A percentile compares a stretch with the other conserved stretches of the same genome.
These are phyloP conservation scores for Tapirus indicus DNA, from an alignment of 2,797 vertebrate genomes.

Conservation along the genomic window DNA sequence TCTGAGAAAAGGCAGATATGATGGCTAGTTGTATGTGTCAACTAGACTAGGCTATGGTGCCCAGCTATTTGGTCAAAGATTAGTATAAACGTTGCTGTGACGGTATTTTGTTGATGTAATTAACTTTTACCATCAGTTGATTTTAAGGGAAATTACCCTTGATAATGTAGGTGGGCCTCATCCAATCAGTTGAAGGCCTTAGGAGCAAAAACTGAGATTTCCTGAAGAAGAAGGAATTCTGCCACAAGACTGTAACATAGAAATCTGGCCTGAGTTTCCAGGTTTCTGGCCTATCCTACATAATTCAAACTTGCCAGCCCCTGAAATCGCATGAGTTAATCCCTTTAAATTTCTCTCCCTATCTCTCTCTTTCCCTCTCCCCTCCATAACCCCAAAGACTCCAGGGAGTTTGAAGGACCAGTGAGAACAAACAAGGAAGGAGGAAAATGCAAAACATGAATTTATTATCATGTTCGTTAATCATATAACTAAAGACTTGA, in stretches of 20 bases:
- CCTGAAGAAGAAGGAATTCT: neutral
- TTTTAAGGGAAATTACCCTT: neutral
- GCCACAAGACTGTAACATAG: neutral
- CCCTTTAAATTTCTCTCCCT: too few relatives aligned
- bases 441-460: neutral
- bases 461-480: neutral
- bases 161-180: neutral
- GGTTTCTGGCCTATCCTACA: neutral
- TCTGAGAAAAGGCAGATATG: neutral
- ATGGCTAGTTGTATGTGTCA: neutral
- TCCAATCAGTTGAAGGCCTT: neutral
- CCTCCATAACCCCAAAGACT: too few relatives aligned
- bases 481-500: neutral
- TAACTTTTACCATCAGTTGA: neutral
- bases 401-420: neutral
- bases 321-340: neutral
- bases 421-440: neutral
- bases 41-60: neutral
- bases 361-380: too few relatives aligned
- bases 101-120: neutral
- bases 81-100: neutral
- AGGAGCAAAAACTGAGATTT: neutral
- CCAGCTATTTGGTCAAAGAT: neutral
- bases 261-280: neutral
- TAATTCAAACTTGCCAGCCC: neutral